Conservation (phyloP, 2,797 vertebrate species). For the Danio choprae region DNA sequence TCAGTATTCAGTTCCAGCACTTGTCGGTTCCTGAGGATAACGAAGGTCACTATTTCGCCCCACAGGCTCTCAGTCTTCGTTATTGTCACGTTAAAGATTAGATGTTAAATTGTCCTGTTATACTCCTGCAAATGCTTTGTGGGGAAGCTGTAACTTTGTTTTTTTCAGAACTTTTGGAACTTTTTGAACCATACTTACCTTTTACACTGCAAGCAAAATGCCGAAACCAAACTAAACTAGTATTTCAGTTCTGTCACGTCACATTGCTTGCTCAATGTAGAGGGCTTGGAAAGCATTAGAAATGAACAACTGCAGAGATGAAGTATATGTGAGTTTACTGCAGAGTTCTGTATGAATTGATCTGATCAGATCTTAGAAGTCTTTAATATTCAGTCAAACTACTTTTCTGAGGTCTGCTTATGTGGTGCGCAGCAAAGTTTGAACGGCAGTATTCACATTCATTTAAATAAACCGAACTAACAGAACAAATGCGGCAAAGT, state of each 20-base stretch:
- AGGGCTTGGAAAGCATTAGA: neutral
- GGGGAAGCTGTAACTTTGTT: neutral
- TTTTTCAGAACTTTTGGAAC: neutral
- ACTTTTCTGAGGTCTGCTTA: no score
- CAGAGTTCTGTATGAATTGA: neutral
- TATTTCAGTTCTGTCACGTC: neutral
- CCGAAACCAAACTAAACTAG: neutral
- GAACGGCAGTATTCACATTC: no score
- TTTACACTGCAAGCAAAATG: neutral
- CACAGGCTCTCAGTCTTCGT: neutral
- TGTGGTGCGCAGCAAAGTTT: no score
- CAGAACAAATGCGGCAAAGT: no score
- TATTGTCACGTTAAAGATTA: conserved; percentile 18
- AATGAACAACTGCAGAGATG: neutral
- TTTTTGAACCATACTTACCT: neutral
- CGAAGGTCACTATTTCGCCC: conserved; percentile 14
- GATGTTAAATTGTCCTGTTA: neutral
- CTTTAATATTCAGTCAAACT: no score
- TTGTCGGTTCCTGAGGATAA: neutral
- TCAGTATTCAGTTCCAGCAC: conserved; percentile 23
- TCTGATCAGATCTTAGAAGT: neutral
- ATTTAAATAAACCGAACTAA: no score
- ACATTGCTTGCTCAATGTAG: neutral
- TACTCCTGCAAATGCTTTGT: neutral
- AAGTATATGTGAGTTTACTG: neutral